These are phyloP conservation scores for Chionodraco myersi DNA, from an alignment of 2,113 vertebrate species.

Conservation along the genomic window DNA sequence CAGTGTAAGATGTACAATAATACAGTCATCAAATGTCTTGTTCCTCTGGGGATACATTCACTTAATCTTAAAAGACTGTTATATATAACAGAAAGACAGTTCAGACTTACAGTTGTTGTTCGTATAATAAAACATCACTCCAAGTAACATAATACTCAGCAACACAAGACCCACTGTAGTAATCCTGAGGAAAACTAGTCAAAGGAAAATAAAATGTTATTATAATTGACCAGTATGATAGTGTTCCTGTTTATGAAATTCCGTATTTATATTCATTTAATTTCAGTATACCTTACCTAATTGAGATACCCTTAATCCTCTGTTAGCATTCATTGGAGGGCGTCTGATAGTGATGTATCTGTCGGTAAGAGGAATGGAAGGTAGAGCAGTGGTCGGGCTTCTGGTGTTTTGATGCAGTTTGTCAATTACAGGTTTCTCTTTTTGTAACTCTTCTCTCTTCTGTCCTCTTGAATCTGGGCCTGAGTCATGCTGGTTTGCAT, in stretches of 20 bases:
- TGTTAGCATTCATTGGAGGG: neutral
- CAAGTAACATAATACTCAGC: conserved; percentile 17
- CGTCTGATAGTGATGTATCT: conserved; percentile 30
- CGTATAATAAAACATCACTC: neutral
- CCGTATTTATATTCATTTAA: neutral
- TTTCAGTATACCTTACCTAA: conserved; percentile 5
- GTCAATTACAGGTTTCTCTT: neutral
- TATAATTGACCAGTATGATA: neutral
- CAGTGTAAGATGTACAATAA: neutral
- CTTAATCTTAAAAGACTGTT: neutral
- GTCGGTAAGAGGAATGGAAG: neutral
- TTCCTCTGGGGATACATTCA: neutral
- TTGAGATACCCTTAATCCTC: neutral
- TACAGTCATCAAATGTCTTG: neutral
- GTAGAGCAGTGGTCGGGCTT: neutral
- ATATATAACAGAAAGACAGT: neutral
- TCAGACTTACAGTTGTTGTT: conserved; percentile 14
- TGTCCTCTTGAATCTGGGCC: neutral
- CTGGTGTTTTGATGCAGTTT: neutral
- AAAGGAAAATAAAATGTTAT: conserved; percentile 3
- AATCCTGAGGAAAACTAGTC: conserved; percentile 3
- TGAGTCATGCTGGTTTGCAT: neutral
- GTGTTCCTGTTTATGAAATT: neutral
- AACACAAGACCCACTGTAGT: neutral
- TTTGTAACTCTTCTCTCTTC: neutral